Percentiles rank a stretch among this genome's conserved stretches.
Evolutionary conservation across 2,113 vertebrate genomes (phyloP).

Genomic region (Mirounga angustirostris): DNA sequence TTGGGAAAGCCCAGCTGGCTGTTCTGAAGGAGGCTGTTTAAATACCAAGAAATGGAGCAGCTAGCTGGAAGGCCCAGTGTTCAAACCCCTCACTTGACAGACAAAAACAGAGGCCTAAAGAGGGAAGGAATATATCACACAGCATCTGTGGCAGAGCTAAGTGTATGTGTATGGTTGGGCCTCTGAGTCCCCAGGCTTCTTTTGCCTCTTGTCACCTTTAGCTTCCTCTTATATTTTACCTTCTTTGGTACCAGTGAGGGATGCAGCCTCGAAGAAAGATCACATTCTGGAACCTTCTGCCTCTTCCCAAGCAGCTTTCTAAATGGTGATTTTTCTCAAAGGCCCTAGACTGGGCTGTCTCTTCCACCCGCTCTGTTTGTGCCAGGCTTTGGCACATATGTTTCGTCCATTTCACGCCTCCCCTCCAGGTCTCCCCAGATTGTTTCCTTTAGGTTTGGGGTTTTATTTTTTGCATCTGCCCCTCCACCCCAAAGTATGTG

Average conservation of each 20-base stretch:
- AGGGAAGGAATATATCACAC: background rate
- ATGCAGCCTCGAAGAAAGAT: background rate
- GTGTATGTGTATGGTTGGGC: accelerated
- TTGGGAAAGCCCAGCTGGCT: background rate
- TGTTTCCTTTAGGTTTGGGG: slow-evolving; percentile 55
- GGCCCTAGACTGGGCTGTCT: background rate
- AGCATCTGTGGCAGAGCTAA: background rate
- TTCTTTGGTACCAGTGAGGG: background rate
- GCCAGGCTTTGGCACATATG: background rate
- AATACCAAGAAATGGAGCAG: background rate
- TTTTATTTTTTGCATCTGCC: slow-evolving; percentile 52
- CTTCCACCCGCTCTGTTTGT: background rate
- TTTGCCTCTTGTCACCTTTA: background rate
- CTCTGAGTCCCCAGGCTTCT: background rate
- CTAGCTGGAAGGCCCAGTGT: background rate
- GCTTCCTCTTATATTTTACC: background rate
- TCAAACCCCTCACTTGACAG: background rate
- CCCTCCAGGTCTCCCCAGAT: background rate
- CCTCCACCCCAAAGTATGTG: slow-evolving; percentile 54
- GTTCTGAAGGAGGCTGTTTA: background rate
- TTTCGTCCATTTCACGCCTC: slow-evolving; percentile 56
- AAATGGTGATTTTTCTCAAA: background rate
- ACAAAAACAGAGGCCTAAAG: background rate
- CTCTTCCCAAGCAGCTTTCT: background rate
- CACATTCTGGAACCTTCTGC: background rate